A percentile compares a stretch with the other conserved stretches of the same genome.
Evolutionary conservation across 2,113 vertebrate genomes (phyloP).

Genomic region (Meleagris gallopavo): DNA sequence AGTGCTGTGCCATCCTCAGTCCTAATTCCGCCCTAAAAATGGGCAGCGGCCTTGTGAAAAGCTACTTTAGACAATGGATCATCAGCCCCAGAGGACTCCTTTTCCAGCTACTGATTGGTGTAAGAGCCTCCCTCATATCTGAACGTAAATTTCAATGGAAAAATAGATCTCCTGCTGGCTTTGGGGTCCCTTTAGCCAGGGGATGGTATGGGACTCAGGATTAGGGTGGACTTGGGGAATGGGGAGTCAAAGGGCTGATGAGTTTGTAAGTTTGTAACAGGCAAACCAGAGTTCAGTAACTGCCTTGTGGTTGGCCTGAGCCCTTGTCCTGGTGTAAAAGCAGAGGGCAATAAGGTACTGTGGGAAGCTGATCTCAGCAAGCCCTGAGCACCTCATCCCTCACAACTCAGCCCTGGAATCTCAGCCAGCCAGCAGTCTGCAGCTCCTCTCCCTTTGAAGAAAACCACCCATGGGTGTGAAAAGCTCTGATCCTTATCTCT

Average conservation of each 20-base stretch:
- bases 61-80: neutral
- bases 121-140: neutral
- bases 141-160: neutral
- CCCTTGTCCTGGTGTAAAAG: neutral
- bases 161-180: neutral
- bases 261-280: neutral
- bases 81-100: neutral
- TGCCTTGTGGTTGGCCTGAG: neutral
- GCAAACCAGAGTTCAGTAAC: neutral
- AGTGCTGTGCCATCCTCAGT: neutral
- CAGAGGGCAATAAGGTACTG: neutral
- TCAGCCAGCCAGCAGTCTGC: neutral
- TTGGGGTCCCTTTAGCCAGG: neutral
- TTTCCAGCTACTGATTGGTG: neutral
- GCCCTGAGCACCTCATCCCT: neutral
- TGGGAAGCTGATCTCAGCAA: neutral
- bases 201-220: neutral
- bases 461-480: neutral
- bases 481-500: neutral
- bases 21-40: neutral
- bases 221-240: neutral
- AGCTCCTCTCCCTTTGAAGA: neutral
- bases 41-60: neutral
- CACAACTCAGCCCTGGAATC: neutral
- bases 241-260: neutral